Evolutionary conservation across 1,140 invertebrate species (phyloP), one percentile per base, ranked within the genome.

Genomic region (Drosophila pachea): DNA sequence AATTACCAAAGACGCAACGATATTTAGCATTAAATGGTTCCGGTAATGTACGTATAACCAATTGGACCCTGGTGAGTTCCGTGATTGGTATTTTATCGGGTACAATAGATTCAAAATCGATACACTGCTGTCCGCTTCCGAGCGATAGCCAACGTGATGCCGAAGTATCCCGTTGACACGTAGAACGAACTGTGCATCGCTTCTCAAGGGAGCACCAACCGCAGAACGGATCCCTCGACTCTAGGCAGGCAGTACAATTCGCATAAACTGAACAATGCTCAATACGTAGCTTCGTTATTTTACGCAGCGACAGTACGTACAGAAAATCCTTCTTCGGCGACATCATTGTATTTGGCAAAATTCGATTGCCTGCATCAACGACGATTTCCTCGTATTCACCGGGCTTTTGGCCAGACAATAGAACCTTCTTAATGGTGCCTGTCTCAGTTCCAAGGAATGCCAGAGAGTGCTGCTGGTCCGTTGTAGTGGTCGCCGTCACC

Each of bases 191-290:
- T 0, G 96, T 97, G 88, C 97, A 98, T 53, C 95, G 93, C 91
- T 97, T 98, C 89, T 99, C 97, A 61, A 99, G 90, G 0, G 97
- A 98, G 90, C 98, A 99, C 97, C 98, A 99, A 8, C 97, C 97
- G 91, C 98, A 99, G 87, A 98, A 98, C 2, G 98, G 98, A 91
- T 99, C 98, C 78, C 94, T 94, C 0, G 96, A 96, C 86, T 95
- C 95, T 7, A 98, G 91, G 90, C 98, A 99, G 9, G 94, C 91
- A 4, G 94, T 95, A 90, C 98, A 99, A 71, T 97, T 97, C 3
- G 93, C 94, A 88, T 97, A 96, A 78, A 94, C 94, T 42, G 93
- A 93, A 90, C 98, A 99, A 74, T 96, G 94, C 86, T 99, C 96
- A n/a, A 98, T 94, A 67, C 94, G 94, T 61, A 99, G 92, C 92